Evolutionary conservation across 2,113 vertebrate species (phyloP).

Genomic region (Oophaga pumilio): DNA sequence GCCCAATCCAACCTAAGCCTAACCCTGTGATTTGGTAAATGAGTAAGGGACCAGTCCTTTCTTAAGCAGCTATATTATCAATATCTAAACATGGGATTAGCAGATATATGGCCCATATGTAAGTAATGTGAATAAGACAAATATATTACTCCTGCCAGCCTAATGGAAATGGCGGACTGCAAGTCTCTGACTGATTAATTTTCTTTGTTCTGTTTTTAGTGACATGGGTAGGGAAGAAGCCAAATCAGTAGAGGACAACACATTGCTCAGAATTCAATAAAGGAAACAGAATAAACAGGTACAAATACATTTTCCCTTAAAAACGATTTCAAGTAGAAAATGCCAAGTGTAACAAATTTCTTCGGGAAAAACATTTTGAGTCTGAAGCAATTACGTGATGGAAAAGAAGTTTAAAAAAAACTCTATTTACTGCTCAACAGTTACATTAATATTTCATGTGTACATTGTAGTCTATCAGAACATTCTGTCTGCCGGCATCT

Average conservation of each 20-base stretch:
- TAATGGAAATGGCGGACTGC: neutral
- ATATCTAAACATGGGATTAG: neutral
- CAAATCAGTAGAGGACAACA: neutral
- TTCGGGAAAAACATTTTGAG: neutral
- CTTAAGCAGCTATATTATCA: neutral
- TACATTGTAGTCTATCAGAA: slow-evolving; percentile 45
- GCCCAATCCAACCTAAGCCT: too few relatives aligned
- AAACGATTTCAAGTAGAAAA: neutral
- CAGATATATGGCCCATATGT: neutral
- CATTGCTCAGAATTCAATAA: neutral
- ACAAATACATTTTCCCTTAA: neutral
- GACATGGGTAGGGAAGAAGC: neutral
- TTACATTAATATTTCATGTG: slow-evolving; percentile 42
- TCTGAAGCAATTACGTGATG: slow-evolving; percentile 37
- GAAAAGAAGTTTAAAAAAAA: slow-evolving; percentile 20
- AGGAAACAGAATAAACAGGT: neutral
- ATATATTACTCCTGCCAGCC: neutral
- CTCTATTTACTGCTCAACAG: slow-evolving; percentile 38
- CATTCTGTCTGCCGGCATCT: slow-evolving; percentile 29
- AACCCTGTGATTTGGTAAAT: too few relatives aligned
- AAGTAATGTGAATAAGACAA: neutral
- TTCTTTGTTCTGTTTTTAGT: neutral
- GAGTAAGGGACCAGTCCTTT: too few relatives aligned
- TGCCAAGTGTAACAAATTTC: neutral
- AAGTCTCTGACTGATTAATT: neutral